These are phyloP conservation scores for Drosophila recens DNA, from an alignment of 2,888 invertebrate genomes.

Conservation along the genomic window DNA sequence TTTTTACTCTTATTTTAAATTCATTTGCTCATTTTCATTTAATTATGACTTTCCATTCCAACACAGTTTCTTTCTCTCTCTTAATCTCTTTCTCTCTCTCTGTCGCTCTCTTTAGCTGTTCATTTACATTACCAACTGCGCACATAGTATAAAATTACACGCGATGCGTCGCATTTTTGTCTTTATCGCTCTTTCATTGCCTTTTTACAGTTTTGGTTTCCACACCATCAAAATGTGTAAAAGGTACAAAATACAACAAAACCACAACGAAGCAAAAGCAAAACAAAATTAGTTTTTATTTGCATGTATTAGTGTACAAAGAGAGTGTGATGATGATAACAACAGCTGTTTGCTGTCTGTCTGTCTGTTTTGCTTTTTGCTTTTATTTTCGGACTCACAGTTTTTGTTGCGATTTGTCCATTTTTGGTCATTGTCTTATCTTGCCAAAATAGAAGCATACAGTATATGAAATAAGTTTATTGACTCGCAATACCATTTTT, in stretches of 20 bases:
- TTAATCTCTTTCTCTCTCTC: not conserved
- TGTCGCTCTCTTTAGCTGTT: conserved; percentile 25
- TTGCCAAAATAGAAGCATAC: conserved; percentile 17
- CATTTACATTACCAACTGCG: conserved; percentile 74
- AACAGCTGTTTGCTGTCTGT: conserved; percentile 52
- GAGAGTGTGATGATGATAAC: conserved; percentile 29
- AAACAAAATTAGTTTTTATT: conserved; percentile 40
- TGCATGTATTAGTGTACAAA: not conserved
- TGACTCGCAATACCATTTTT: too few relatives aligned
- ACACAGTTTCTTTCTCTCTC: conserved; percentile 9
- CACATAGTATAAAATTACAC: conserved; percentile 60
- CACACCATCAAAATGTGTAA: conserved; percentile 20
- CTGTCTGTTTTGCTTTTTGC: conserved; percentile 33
- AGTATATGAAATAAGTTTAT: not conserved
- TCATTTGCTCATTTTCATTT: conserved; percentile 44
- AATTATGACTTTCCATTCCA: conserved; percentile 50
- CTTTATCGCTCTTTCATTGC: conserved; percentile 22
- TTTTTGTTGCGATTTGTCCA: conserved; percentile 35
- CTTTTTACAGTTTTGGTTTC: conserved; percentile 38
- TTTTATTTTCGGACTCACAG: conserved; percentile 37
- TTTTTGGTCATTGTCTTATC: conserved; percentile 49
- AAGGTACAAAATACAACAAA: conserved; percentile 29
- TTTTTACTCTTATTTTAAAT: conserved; percentile 17
- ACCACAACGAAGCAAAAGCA: conserved; percentile 45
- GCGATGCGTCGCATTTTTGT: conserved; percentile 19